Base-by-base conservation (phyloP, 1,140 invertebrate species). In the Pristionchus pacificus region DNA sequence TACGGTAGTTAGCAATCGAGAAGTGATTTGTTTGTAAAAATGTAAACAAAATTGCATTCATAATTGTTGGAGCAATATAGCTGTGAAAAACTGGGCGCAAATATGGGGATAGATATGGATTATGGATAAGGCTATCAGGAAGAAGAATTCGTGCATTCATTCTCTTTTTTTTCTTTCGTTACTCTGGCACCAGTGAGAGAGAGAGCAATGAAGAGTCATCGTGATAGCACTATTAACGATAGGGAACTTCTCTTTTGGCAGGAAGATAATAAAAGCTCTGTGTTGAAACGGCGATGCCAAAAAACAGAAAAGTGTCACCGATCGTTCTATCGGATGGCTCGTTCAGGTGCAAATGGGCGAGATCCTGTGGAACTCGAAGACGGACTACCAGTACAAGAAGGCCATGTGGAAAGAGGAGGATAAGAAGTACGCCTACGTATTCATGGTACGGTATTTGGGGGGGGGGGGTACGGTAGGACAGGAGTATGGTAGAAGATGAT, bases 401-500 rank as follows among this genome's bases (percentile, higher is more conserved):
- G 81, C 81, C 13, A 60, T 81, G 32, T 83, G 82, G 80, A 83
- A 84, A 57, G 81, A 83, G 13, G 80, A 82, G 13, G 82, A 83
- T 60, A 78, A 79, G 64, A 83, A 83, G 69, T 70, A 74, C 57
- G 81, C 81, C 27, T 78, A 71, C 55, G 82, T 83, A 1, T 83
- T 78, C 66, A 77, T 83, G 67, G 74, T 70, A 61, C n/a, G 57
- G 25, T 27, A 15, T 61, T 61, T 24, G 10, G 10, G 13, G 60
- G 10, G 13, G 10, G 38, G 6, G 38, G 38, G 19, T 10, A 49
- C 19, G 19, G 6, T 19, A 49, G 38, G 6, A 49, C 6, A 6
- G 38, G 6, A 19, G 38, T 19, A 19, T 19, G 19, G 38, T 49
- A 19, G 92, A 92, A 93, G 91, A 91, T 92, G 91, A 6, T 49